Conservation (phyloP, 2,113 vertebrate genomes). For the Patagioenas fasciata region DNA sequence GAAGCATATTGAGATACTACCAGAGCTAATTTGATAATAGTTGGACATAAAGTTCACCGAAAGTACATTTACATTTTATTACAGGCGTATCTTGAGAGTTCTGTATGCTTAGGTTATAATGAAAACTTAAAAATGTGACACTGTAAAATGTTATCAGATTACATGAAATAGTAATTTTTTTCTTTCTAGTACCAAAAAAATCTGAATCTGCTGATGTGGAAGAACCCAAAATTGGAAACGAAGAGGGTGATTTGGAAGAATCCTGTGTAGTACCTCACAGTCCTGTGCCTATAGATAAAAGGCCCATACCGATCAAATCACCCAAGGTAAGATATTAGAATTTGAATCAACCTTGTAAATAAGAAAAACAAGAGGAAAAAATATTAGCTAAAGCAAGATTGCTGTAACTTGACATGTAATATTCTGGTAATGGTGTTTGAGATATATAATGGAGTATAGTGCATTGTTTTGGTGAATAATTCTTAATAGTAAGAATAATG, state of each 20-base stretch:
- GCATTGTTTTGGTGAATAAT: background rate
- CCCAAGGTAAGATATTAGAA: slow-evolving; percentile 80
- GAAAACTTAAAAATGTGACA: background rate
- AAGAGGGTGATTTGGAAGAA: slow-evolving; percentile 91
- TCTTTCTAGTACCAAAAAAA: slow-evolving; percentile 87
- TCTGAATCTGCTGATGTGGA: slow-evolving; percentile 90
- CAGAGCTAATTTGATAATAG: background rate
- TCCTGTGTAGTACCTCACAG: slow-evolving; percentile 84
- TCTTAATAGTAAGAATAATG: too few relatives aligned
- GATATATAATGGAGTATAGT: background rate
- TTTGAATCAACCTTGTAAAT: background rate
- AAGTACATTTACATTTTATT: background rate
- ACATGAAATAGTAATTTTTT: background rate
- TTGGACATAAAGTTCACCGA: background rate
- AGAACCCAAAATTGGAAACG: slow-evolving; percentile 91
- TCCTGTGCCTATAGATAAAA: slow-evolving; percentile 86
- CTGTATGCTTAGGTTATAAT: background rate
- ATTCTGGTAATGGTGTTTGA: background rate
- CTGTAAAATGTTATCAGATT: background rate
- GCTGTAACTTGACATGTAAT: background rate
- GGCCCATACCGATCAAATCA: slow-evolving; percentile 82
- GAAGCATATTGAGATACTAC: background rate
- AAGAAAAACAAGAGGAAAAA: background rate
- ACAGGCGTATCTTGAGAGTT: background rate
- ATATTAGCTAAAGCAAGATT: background rate